Evolutionary conservation across 2,797 vertebrate species (phyloP).

Genomic region (Ataeniobius toweri): DNA sequence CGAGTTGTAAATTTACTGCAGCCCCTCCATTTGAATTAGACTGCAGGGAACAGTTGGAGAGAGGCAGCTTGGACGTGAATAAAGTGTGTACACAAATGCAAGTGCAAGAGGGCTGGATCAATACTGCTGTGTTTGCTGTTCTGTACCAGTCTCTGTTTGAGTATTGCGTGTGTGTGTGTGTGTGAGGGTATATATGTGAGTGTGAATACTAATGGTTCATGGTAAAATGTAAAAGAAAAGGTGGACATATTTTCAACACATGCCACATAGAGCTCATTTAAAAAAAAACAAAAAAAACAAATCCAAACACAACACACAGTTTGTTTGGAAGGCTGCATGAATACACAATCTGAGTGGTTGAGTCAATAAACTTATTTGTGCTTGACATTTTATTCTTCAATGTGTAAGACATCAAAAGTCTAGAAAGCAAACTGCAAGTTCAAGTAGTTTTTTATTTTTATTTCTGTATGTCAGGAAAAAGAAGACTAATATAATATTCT

Average conservation of each 20-base stretch:
- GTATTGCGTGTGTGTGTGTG: neutral
- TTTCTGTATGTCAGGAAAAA: constrained; percentile 4
- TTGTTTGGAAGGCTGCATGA: constrained; percentile 37
- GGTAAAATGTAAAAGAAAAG: constrained; percentile 54
- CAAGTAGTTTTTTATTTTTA: constrained; percentile 1
- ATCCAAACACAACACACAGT: constrained; percentile 17
- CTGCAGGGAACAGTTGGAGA: constrained; percentile 54
- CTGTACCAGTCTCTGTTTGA: constrained; percentile 57
- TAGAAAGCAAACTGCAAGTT: constrained; percentile 9
- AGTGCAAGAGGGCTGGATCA: constrained; percentile 54
- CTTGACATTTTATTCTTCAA: constrained; percentile 13
- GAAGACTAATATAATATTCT: neutral
- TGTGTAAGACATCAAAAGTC: neutral
- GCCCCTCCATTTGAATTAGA: constrained; percentile 62
- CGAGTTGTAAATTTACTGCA: constrained; percentile 61
- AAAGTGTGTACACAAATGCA: constrained; percentile 69
- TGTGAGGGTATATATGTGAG: constrained; percentile 17
- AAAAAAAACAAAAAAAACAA: constrained; percentile 11
- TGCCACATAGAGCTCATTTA: constrained; percentile 31
- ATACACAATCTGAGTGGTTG: constrained; percentile 13
- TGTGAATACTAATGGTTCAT: constrained; percentile 36
- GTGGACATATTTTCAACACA: constrained; percentile 35
- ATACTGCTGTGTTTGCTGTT: constrained; percentile 75
- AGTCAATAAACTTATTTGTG: constrained; percentile 31
- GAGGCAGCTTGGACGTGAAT: constrained; percentile 56